A percentile compares a stretch with the other conserved stretches of the same genome.
Conservation (phyloP, 2,888 invertebrate genomes). For the Thymelicus acteon region DNA sequence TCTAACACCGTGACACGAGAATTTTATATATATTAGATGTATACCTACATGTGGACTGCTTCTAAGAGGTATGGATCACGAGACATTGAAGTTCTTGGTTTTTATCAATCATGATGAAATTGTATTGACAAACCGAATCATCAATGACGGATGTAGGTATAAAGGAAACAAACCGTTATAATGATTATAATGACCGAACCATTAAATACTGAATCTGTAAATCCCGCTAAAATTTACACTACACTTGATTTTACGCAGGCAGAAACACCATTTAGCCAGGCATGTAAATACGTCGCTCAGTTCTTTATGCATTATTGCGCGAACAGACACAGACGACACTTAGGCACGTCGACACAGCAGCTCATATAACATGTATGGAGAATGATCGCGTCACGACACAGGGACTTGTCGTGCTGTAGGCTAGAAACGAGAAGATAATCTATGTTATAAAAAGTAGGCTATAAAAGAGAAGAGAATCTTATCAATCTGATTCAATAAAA, state of each 20-base stretch:
- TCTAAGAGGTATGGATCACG: no score
- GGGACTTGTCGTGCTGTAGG: not conserved
- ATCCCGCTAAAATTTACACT: not conserved
- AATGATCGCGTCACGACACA: not conserved
- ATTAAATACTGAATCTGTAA: not conserved
- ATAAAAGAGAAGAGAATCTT: no score
- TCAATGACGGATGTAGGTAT: not conserved
- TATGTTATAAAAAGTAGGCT: not conserved
- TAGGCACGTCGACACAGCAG: constrained; percentile 16
- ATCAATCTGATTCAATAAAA: no score
- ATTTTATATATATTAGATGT: no score
- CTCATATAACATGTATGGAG: constrained; percentile 10
- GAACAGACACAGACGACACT: constrained; percentile 16
- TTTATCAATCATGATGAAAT: no score
- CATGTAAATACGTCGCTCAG: constrained; percentile 2
- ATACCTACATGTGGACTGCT: no score
- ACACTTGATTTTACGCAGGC: not conserved
- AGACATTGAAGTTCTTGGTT: no score
- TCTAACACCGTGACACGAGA: no score
- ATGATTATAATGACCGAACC: no score
- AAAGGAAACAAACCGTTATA: no score
- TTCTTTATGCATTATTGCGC: constrained; percentile 6
- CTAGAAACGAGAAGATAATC: no score
- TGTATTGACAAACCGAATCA: no score
- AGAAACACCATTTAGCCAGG: not conserved